Evolutionary conservation across 2,888 invertebrate genomes (phyloP).

Genomic region (Neoaliturus tenellus): DNA sequence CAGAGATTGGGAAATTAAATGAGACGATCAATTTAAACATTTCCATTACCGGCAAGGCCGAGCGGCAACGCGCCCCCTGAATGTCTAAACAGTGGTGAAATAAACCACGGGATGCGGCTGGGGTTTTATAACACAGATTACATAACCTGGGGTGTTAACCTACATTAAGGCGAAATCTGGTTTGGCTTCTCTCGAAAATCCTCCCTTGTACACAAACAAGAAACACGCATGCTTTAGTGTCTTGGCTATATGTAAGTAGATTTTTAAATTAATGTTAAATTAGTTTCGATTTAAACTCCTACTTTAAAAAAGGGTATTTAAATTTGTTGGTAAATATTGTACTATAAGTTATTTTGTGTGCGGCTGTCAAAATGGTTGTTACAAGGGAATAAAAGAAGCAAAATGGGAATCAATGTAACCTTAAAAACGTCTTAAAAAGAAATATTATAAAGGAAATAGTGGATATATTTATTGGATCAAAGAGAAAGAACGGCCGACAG

Average conservation of each 20-base stretch:
- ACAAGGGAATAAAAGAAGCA: no score
- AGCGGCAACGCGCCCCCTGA: not conserved
- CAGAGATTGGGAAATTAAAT: constrained; percentile 5
- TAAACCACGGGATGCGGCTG: not conserved
- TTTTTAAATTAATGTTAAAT: no score
- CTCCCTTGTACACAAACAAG: not conserved
- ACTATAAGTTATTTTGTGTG: no score
- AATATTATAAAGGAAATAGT: no score
- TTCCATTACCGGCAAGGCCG: not conserved
- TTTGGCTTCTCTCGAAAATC: constrained; percentile 17
- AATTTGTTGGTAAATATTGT: no score
- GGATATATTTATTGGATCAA: not conserved
- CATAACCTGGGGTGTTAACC: constrained; percentile 35
- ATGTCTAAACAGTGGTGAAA: constrained; percentile 13
- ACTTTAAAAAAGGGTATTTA: no score
- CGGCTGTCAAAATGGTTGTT: no score
- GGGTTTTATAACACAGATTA: constrained; percentile 37
- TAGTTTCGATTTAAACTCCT: no score
- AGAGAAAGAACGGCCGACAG: not conserved
- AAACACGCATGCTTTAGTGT: no score
- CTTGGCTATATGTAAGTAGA: no score
- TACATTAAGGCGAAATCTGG: constrained; percentile 20
- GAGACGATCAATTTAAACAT: constrained; percentile 26
- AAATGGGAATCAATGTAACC: no score
- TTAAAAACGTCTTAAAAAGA: no score